These are phyloP conservation scores for Hippocampus kuda DNA, from an alignment of 2,797 vertebrate species.

Conservation along the genomic window DNA sequence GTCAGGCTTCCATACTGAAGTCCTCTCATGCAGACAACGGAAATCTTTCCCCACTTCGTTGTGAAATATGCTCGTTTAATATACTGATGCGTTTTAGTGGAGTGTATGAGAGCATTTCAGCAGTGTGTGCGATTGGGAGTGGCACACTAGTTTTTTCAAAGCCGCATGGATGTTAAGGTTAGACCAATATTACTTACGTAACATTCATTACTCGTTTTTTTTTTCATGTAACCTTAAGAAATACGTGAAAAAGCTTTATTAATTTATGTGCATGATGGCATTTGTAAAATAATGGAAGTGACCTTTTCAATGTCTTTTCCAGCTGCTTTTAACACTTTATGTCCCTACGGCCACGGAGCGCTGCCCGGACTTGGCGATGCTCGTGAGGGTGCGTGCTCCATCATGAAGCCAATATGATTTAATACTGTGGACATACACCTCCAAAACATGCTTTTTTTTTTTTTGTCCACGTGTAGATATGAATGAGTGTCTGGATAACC, in stretches of 20 bases:
- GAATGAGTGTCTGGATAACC: slow-evolving; percentile 85
- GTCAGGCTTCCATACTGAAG: too few species aligned
- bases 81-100: too few species aligned
- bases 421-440: neutral
- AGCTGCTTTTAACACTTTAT: slow-evolving; percentile 73
- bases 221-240: neutral
- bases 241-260: neutral
- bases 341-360: slow-evolving; percentile 81
- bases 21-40: too few species aligned
- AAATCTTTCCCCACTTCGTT: too few species aligned
- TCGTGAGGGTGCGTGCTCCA: slow-evolving; percentile 75
- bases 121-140: too few species aligned
- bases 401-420: neutral
- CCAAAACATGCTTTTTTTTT: neutral
- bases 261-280: slow-evolving; percentile 1
- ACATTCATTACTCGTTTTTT: neutral
- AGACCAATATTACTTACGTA: neutral
- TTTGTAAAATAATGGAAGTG: slow-evolving; percentile 13
- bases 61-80: too few species aligned
- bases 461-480: slow-evolving; percentile 64
- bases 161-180: neutral
- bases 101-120: too few species aligned
- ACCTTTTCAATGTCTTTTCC: slow-evolving; percentile 15
- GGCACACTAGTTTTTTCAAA: neutral
- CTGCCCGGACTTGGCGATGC: slow-evolving; percentile 71